These are phyloP conservation scores for Mormyrus proboscirostris DNA, from an alignment of 2,797 vertebrate genomes.

Conservation along the genomic window DNA sequence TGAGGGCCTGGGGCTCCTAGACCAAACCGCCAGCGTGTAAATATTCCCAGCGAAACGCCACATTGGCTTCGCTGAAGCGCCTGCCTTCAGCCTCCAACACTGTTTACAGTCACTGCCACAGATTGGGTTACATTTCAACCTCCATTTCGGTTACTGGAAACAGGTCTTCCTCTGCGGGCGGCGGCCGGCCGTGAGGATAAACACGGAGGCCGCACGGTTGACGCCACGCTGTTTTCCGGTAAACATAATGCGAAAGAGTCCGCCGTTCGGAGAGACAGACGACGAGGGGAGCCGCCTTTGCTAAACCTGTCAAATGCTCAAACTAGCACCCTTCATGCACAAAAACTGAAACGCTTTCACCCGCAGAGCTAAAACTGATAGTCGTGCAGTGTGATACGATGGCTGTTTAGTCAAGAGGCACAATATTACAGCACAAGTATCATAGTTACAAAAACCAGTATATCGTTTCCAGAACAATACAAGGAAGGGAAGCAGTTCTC, in stretches of 20 bases:
- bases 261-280: not conserved
- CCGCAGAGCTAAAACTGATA: not conserved
- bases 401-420: not conserved
- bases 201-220: not conserved
- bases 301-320: not conserved
- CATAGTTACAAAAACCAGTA: not conserved
- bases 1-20: constrained; percentile 38
- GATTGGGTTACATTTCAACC: constrained; percentile 44
- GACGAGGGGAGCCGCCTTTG: not conserved
- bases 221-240: not conserved
- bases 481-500: not conserved
- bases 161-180: constrained; percentile 26
- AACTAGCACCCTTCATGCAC: not conserved
- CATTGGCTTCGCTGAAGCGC: constrained; percentile 37
- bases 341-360: not conserved
- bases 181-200: not conserved
- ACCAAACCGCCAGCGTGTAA: constrained; percentile 46
- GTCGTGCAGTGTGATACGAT: not conserved
- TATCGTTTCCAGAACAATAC: not conserved
- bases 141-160: constrained; percentile 40
- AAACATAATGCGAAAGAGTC: not conserved
- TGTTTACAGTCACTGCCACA: constrained; percentile 35
- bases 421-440: not conserved
- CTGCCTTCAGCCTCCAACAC: constrained; percentile 20
- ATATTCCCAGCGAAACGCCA: constrained; percentile 46